A percentile compares a stretch with the other conserved stretches of the same genome.
Evolutionary conservation across 2,888 invertebrate genomes (phyloP).

Genomic region (Cenopis cana): DNA sequence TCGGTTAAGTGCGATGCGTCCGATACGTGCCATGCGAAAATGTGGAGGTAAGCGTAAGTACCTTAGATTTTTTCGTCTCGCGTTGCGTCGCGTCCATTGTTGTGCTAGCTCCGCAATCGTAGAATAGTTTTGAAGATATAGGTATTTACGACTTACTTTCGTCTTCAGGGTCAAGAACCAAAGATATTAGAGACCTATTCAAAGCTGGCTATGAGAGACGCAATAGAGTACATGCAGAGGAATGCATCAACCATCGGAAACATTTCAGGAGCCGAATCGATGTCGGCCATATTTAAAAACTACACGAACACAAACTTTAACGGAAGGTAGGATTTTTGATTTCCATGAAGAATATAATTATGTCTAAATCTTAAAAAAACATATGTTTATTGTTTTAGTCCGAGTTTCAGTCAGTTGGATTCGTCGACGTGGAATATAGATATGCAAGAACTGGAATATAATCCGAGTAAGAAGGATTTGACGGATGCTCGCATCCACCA

Average conservation of each 20-base stretch:
- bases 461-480: slow-evolving; percentile 95
- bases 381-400: slow-evolving; percentile 79
- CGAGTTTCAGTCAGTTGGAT: slow-evolving; percentile 94
- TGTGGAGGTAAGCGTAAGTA: too few species aligned
- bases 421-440: slow-evolving; percentile 95
- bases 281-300: slow-evolving; percentile 96
- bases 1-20: too few species aligned
- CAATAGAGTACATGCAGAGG: slow-evolving; percentile 95
- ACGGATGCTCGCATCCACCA: slow-evolving; percentile 98
- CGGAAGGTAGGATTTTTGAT: slow-evolving; percentile 87
- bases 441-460: slow-evolving; percentile 96
- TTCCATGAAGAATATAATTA: slow-evolving; percentile 22
- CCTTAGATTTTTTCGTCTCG: too few species aligned
- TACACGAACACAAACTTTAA: slow-evolving; percentile 93
- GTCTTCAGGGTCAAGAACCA: slow-evolving; percentile 90
- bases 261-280: slow-evolving; percentile 94
- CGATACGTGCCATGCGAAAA: too few species aligned
- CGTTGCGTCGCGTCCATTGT: too few species aligned
- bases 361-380: slow-evolving; percentile 20
- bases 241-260: slow-evolving; percentile 95
- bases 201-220: slow-evolving; percentile 96
- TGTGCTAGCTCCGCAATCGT: not conserved
- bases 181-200: slow-evolving; percentile 98
- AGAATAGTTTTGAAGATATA: not conserved
- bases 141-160: slow-evolving; percentile 4